These are phyloP conservation scores for Magallana gigas DNA, from an alignment of 1,140 invertebrate species.

Conservation along the genomic window DNA sequence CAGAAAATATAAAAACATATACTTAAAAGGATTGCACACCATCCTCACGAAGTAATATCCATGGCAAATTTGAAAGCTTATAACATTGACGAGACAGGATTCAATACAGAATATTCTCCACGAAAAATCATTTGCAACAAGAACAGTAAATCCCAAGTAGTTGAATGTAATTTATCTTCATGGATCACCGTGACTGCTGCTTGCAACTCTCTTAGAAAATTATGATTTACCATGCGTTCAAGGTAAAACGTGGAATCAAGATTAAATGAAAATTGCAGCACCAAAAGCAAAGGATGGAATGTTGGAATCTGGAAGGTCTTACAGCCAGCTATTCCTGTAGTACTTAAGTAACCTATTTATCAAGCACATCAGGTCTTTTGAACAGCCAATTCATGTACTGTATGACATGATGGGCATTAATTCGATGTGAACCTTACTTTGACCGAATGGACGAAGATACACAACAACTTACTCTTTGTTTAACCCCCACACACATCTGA, in stretches of 20 bases:
- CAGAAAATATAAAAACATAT: constrained; percentile 23
- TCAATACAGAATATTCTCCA: constrained; percentile 4
- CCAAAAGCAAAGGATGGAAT: constrained; percentile 13
- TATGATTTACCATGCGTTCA: constrained; percentile 13
- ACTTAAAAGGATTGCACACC: constrained; percentile 29
- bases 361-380: not conserved
- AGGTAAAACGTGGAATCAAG: constrained; percentile 23
- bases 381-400: not conserved
- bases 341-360: constrained; percentile 26
- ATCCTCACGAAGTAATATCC: not conserved
- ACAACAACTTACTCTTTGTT: constrained; percentile 15
- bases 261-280: not conserved
- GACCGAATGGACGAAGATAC: constrained; percentile 1
- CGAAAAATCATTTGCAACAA: constrained; percentile 3
- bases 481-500: constrained; percentile 28
- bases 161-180: not conserved
- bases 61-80: constrained; percentile 31
- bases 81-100: constrained; percentile 76
- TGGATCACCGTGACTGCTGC: constrained; percentile 13
- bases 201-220: constrained; percentile 33
- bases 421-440: not conserved
- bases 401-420: constrained; percentile 33
- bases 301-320: constrained; percentile 37
- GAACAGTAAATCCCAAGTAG: not conserved
- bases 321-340: not conserved